Base-by-base conservation (phyloP, 1,140 invertebrate genomes). In the Drosophila tani region DNA sequence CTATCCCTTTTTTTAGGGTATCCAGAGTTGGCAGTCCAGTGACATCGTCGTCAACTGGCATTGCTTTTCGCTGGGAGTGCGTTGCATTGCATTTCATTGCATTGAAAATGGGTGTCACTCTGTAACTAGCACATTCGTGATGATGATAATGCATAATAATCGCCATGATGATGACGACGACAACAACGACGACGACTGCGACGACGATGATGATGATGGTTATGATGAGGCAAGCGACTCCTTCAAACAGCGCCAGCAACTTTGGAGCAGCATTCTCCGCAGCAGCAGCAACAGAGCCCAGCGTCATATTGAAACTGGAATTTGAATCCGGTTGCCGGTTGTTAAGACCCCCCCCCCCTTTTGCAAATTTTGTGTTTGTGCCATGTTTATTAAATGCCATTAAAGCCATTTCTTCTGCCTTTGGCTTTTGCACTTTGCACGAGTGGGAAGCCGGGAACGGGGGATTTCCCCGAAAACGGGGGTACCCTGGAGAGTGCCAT, bases 331-430 rank as follows among this genome's bases (percentile, higher is more conserved):
- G 82, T 85, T 85, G 78, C 46, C 58, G 67, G 79, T 35, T 59
- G 43, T 47, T 62, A 51, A 56, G 21, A 27, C 27, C 17, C 21
- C 32, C 41, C 11, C 12, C 17, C 29, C 24, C 11, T 27, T 12
- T 40, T 29, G 59, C 53, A 82, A 66, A 66, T 71, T 60, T 81
- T 64, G 71, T 70, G 63, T 76, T 79, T 66, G 51, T 62, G 73
- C 65, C 64, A 77, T 86, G 64, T 85, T 85, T 86, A 85, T 86
- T 86, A 86, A 85, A 85, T 85, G 82, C 64, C 82, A 86, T 85
- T 85, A 85, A 81, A 81, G 74, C 49, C 75, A 86, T 79, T 75
- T 85, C 82, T 84, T 77, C 49, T 71, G 43, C 51, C 79, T 59
- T 70, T 70, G 59, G 58, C 78, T 67, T 68, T 76, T 80, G 69